These are phyloP conservation scores for Parazoanthus swiftii DNA, from an alignment of 92 coral and sea anemone genomes.

Conservation along the genomic window DNA sequence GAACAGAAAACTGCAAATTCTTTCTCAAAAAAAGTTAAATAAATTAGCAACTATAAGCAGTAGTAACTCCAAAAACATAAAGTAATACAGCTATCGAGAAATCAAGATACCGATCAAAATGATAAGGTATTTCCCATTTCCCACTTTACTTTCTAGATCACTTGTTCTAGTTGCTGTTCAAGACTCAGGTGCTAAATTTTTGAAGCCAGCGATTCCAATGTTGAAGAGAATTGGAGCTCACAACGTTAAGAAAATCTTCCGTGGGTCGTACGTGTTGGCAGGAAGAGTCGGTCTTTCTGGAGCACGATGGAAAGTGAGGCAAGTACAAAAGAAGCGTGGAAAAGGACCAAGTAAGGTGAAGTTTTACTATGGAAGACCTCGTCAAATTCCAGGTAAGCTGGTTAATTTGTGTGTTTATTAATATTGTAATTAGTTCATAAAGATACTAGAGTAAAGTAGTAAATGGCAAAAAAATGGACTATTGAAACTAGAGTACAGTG, in stretches of 20 bases:
- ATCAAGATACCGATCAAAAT: no score
- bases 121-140: no score
- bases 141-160: background rate
- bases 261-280: slow-evolving; percentile 32
- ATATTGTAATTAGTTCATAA: background rate
- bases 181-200: slow-evolving; percentile 24
- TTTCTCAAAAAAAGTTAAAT: no score
- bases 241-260: slow-evolving; percentile 27
- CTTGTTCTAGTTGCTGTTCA: slow-evolving; percentile 31
- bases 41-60: no score
- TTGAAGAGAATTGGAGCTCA: slow-evolving; percentile 33
- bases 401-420: background rate
- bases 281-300: slow-evolving; percentile 23
- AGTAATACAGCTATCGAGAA: no score
- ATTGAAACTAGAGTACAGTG: no score
- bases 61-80: no score
- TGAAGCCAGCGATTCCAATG: slow-evolving; percentile 31
- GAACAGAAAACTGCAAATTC: no score
- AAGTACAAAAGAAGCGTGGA: slow-evolving; percentile 24
- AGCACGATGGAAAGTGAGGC: slow-evolving; percentile 3
- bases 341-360: slow-evolving; percentile 29
- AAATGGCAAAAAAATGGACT: no score
- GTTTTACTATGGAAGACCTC: slow-evolving; percentile 23
- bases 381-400: background rate
- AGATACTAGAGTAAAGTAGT: no score